phyloP scores from a whole-genome alignment of 2,113 vertebrate species.

The Esox niger region DNA sequence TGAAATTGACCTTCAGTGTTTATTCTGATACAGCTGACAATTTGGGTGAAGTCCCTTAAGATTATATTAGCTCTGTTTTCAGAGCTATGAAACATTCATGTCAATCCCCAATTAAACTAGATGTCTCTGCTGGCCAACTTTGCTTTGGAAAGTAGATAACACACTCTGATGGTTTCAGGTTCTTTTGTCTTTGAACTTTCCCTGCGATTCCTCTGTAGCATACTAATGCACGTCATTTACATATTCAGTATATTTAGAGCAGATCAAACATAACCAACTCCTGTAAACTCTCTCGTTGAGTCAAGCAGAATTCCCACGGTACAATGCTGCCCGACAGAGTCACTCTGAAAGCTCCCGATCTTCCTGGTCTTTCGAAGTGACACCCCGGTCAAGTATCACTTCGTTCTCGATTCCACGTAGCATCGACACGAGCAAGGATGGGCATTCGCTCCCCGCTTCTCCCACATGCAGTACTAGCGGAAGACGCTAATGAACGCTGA shows the following conservation, averaged over 20 bases:
- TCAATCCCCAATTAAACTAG: slow-evolving; percentile 42
- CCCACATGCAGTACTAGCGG: not conserved
- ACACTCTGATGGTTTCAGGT: slow-evolving; percentile 51
- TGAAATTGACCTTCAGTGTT: too few relatives aligned
- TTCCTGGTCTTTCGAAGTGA: not conserved
- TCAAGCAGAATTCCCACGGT: not conserved
- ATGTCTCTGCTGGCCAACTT: slow-evolving; percentile 27
- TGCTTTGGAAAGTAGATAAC: slow-evolving; percentile 37
- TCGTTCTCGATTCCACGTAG: too few relatives aligned
- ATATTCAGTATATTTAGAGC: slow-evolving; percentile 45
- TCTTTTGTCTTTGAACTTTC: slow-evolving; percentile 61
- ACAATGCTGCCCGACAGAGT: not conserved
- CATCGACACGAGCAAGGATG: too few relatives aligned
- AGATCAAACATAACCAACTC: slow-evolving; percentile 31
- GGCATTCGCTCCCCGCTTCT: too few relatives aligned
- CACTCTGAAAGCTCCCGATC: not conserved
- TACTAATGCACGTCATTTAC: slow-evolving; percentile 56
- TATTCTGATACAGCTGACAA: too few relatives aligned
- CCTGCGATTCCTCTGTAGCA: slow-evolving; percentile 38
- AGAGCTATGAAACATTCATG: slow-evolving; percentile 58
- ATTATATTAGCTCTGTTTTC: slow-evolving; percentile 26
- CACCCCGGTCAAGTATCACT: too few relatives aligned
- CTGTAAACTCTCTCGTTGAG: not conserved
- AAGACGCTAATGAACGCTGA: slow-evolving; percentile 12
- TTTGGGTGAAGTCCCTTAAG: too few relatives aligned